Evolutionary conservation across 2,113 vertebrate species (phyloP).

Genomic region (Epinephelus fuscoguttatus): DNA sequence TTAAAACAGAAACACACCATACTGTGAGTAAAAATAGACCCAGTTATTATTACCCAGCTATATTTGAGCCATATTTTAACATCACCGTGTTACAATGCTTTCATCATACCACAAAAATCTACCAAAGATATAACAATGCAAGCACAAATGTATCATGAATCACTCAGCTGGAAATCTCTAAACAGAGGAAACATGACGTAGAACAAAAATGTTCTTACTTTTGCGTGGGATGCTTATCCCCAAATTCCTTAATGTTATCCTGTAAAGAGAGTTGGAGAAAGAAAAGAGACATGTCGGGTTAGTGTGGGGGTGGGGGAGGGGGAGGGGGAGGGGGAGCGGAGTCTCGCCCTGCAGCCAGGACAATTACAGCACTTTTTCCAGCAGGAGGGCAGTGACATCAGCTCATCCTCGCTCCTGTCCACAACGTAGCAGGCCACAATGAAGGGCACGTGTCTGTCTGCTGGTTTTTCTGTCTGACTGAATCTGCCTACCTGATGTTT

Average conservation of each 20-base stretch:
- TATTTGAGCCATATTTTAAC: slow-evolving; percentile 48
- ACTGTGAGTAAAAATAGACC: slow-evolving; percentile 61
- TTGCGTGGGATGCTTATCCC: slow-evolving; percentile 93
- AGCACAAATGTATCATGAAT: slow-evolving; percentile 72
- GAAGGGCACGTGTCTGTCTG: slow-evolving; percentile 71
- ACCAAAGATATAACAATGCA: slow-evolving; percentile 69
- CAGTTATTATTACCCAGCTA: slow-evolving; percentile 56
- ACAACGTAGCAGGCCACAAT: slow-evolving; percentile 74
- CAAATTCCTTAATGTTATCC: slow-evolving; percentile 97
- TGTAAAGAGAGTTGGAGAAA: slow-evolving; percentile 81
- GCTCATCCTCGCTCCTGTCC: slow-evolving; percentile 81
- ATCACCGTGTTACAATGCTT: slow-evolving; percentile 51
- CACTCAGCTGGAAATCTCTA: slow-evolving; percentile 62
- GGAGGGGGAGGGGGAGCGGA: slow-evolving; percentile 67
- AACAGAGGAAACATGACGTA: slow-evolving; percentile 77
- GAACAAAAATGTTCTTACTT: slow-evolving; percentile 88
- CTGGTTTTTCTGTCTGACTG: slow-evolving; percentile 63
- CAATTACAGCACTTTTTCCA: slow-evolving; percentile 86
- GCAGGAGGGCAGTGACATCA: slow-evolving; percentile 86
- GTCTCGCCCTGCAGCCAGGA: slow-evolving; percentile 81
- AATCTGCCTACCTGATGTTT: slow-evolving; percentile 50
- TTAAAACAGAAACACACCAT: slow-evolving; percentile 24
- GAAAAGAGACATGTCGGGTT: slow-evolving; percentile 66
- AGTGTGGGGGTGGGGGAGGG: slow-evolving; percentile 68
- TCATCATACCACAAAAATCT: slow-evolving; percentile 70